phyloP scores from a whole-genome alignment of 2,113 vertebrate species.

The Panurus biarmicus region DNA sequence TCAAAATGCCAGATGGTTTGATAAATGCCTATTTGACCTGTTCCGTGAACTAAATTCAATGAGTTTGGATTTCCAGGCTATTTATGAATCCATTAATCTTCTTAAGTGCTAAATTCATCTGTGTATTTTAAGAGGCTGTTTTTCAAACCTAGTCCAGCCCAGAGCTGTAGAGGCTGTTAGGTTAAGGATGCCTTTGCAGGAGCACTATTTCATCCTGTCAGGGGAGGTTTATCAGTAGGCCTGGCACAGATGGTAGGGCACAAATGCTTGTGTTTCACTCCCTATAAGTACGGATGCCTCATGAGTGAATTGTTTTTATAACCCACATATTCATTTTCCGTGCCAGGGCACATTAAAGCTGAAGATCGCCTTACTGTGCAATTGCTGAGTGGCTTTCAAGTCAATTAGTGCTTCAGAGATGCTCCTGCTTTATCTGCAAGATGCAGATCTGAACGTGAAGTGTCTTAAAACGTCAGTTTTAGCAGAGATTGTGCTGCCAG shows the following conservation, averaged over 20 bases:
- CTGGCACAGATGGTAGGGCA: background rate
- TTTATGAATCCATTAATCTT: slow-evolving; percentile 77
- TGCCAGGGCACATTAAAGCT: background rate
- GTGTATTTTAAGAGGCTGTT: slow-evolving; percentile 52
- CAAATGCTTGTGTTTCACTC: slow-evolving; percentile 19
- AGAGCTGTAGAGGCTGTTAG: slow-evolving; percentile 38
- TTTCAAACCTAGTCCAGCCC: slow-evolving; percentile 52
- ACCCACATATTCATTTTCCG: background rate
- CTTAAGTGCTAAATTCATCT: slow-evolving; percentile 68
- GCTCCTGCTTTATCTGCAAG: background rate
- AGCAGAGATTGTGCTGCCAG: background rate
- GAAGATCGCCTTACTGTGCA: background rate
- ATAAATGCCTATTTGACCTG: slow-evolving; percentile 54
- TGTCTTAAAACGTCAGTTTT: background rate
- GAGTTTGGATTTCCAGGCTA: slow-evolving; percentile 71
- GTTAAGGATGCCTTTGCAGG: slow-evolving; percentile 30
- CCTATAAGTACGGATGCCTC: background rate
- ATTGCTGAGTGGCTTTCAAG: background rate
- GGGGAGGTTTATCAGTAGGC: slow-evolving; percentile 11
- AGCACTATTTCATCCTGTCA: slow-evolving; percentile 17
- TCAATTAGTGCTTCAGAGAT: background rate
- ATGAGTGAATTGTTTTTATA: background rate
- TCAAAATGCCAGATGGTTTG: slow-evolving; percentile 40
- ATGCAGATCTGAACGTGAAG: background rate
- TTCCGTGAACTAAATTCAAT: slow-evolving; percentile 55